Evolutionary conservation across 2,888 invertebrate species (phyloP), one percentile per base, ranked within the genome.

Genomic region (Aricia artaxerxes): DNA sequence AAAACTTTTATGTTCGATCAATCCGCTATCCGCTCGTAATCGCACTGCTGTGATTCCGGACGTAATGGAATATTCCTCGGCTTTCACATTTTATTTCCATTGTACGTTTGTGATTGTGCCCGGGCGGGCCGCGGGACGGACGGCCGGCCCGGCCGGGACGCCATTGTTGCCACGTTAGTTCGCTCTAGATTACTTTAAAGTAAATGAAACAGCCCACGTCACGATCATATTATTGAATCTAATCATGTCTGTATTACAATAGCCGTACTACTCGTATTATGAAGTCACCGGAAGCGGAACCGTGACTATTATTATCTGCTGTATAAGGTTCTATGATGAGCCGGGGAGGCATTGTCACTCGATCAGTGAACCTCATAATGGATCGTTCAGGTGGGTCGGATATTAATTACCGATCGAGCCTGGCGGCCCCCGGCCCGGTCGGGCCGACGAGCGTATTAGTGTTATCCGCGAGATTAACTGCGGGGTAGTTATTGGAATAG

Each of bases 401-500:
- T 76, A 76, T 76, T 44, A 76, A 31, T 76, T 57, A 35, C 31
- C 75, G 31, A 57, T 57, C 35, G 76, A 4, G 53, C 53, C 73
- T 6, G 1, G 53, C 73, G 1, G 53, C 9, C 16, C 69, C 69
- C 69, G 9, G 35, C 2, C n/a, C 9, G 49, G 9, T 49, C 49
- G 49, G 9, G 53, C 49, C 53, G 76, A 76, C 76, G 38, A 76
- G 76, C 24, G 76, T 31, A 76, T 76, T 76, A 76, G 76, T 76
- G 76, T 76, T 76, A 76, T 76, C 76, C 57, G 53, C 24, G 53
- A 76, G 76, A 53, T 57, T 76, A 57, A 76, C 69, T 69, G 69
- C 69, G 69, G 35, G 69, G 35, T 76, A 75, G 75, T 75, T 75
- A 76, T 76, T 76, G 76, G 53, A 76, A 76, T 76, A 53, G 53